Conservation (phyloP, 2,113 vertebrate species). For the Carassius carassius region DNA sequence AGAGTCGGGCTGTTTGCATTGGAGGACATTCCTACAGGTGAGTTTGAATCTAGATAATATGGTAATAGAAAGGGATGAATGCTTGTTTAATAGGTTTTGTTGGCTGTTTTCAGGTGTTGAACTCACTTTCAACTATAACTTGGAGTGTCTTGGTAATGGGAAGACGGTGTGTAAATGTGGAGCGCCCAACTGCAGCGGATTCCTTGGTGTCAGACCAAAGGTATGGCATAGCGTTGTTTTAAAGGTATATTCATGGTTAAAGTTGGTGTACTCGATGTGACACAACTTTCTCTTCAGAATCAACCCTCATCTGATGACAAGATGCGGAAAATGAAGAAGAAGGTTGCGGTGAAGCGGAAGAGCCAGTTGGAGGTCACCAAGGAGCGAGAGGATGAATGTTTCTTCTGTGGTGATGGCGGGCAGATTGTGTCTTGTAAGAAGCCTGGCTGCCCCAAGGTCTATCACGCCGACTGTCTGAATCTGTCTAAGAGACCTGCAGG, state of each 20-base stretch:
- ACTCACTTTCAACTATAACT: conserved; percentile 98
- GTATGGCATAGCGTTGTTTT: conserved; percentile 68
- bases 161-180: conserved; percentile 98
- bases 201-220: conserved; percentile 95
- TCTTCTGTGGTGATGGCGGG: conserved; percentile 94
- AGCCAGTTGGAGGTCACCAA: conserved; percentile 87
- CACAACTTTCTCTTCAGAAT: conserved; percentile 75
- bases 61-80: not conserved
- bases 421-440: conserved; percentile 97
- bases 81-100: not conserved
- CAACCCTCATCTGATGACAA: conserved; percentile 87
- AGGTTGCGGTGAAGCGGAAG: conserved; percentile 82
- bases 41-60: not conserved
- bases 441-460: conserved; percentile 95
- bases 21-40: conserved; percentile 94
- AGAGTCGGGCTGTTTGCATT: conserved; percentile 95
- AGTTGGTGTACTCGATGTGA: not conserved
- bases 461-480: conserved; percentile 96
- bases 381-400: conserved; percentile 95
- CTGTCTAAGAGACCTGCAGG: conserved; percentile 95
- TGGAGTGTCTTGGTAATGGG: conserved; percentile 96
- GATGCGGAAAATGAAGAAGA: conserved; percentile 86
- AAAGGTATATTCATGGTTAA: not conserved
- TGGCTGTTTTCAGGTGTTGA: conserved; percentile 81
- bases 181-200: conserved; percentile 95